Base-by-base conservation (phyloP, 2,888 invertebrate genomes). In the Andrena minutula region DNA sequence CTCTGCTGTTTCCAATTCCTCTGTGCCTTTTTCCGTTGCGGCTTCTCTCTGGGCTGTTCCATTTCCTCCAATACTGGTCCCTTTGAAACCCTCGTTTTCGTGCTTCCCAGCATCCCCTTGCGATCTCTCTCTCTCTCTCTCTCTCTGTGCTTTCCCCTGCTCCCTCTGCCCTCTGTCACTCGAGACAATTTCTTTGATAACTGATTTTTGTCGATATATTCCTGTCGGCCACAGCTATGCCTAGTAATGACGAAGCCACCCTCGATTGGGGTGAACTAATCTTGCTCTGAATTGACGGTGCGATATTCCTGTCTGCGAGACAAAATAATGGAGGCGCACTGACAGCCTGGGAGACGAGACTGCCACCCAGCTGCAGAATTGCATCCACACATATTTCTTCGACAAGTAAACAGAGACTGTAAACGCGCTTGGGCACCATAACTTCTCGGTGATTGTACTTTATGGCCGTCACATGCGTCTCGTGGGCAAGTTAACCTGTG, bases 391-490 rank as follows among this genome's bases (percentile, higher is more conserved):
- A 32, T 63, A 23, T 72, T 58, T 60, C 66, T 41, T 47, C 26
- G 58, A 49, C 58, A n/a, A 60, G 58, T 49, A 32, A 73, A 49
- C 8, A 26, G 41, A 30, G 47, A 60, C 58, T 26, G 47, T 20
- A 60, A 68, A 58, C n/a, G n/a, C 23, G 3, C n/a, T n/a, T n/a
- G 1, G 26, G 47, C 23, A 60, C 60, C 49, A 16, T 74, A 74
- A 74, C 47, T 60, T 68, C 30, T 10, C 68, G 58, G 58, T 68
- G 68, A 74, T 74, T 49, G 68, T 68, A 23, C 58, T 74, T 74
- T 68, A 74, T 58, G 12, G 30, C n/a, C 7, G 58, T 23, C 68
- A 26, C 74, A 74, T 74, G 47, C 58, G 47, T 74, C 74, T 68
- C 12, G 20, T n/a, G 23, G 30, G 12, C 12, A 16, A 58, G 41